Evolutionary conservation across 2,888 invertebrate genomes (phyloP).

Genomic region (Pediacus dermestoides): DNA sequence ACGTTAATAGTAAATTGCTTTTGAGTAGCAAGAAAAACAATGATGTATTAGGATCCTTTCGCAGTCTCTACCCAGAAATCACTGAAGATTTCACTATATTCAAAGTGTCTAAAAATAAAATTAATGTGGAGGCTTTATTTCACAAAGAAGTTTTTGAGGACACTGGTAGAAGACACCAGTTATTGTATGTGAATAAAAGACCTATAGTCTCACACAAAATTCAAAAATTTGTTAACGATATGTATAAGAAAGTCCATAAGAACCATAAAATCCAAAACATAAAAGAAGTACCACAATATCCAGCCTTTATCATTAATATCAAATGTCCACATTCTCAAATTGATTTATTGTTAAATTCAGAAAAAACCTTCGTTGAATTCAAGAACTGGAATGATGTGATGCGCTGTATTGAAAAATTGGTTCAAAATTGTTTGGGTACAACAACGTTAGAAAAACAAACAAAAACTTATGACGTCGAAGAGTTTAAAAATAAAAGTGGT

Average conservation of each 20-base stretch:
- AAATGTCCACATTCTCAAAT: slow-evolving; percentile 53
- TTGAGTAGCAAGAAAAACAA: slow-evolving; percentile 58
- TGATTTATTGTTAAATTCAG: slow-evolving; percentile 53
- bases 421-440: slow-evolving; percentile 20
- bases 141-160: slow-evolving; percentile 48
- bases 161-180: slow-evolving; percentile 53
- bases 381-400: slow-evolving; percentile 51
- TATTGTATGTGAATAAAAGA: slow-evolving; percentile 65
- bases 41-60: slow-evolving; percentile 55
- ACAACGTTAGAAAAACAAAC: no score
- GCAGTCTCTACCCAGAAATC: slow-evolving; percentile 49
- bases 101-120: slow-evolving; percentile 46
- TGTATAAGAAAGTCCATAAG: slow-evolving; percentile 44
- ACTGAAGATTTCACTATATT: slow-evolving; percentile 46
- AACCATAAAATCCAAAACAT: no score
- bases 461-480: no score
- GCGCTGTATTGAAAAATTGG: slow-evolving; percentile 46
- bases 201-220: slow-evolving; percentile 54
- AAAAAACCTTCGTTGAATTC: slow-evolving; percentile 48
- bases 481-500: slow-evolving; percentile 40
- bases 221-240: slow-evolving; percentile 48
- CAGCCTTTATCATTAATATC: slow-evolving; percentile 56
- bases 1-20: slow-evolving; percentile 57
- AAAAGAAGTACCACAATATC: slow-evolving; percentile 34
- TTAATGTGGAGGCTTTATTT: slow-evolving; percentile 58